A percentile compares a stretch with the other conserved stretches of the same genome.
These are phyloP conservation scores for Taenaris catops DNA, from an alignment of 2,888 invertebrate genomes.

Conservation along the genomic window DNA sequence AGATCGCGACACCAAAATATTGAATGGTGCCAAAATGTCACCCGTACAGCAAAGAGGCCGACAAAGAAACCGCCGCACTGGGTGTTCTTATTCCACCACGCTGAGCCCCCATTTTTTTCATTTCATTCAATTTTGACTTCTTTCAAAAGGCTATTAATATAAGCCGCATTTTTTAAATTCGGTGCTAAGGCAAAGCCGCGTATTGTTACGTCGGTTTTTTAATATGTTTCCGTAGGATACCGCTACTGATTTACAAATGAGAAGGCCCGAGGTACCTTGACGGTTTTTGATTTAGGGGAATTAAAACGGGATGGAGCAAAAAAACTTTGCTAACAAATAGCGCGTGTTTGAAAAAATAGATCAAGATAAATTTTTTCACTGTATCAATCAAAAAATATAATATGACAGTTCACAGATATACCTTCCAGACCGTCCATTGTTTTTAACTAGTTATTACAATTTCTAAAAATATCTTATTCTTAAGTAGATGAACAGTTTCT, in stretches of 20 bases:
- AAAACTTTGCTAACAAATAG: slow-evolving; percentile 64
- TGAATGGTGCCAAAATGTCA: slow-evolving; percentile 80
- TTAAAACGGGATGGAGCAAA: slow-evolving; percentile 74
- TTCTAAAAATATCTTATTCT: no score
- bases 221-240: slow-evolving; percentile 78
- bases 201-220: slow-evolving; percentile 70
- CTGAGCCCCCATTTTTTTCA: slow-evolving; percentile 74
- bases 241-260: slow-evolving; percentile 78
- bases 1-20: slow-evolving; percentile 74
- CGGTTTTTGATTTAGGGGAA: slow-evolving; percentile 68
- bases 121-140: slow-evolving; percentile 79
- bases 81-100: slow-evolving; percentile 70
- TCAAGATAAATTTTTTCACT: slow-evolving; percentile 68
- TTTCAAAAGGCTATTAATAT: slow-evolving; percentile 79
- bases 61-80: slow-evolving; percentile 71
- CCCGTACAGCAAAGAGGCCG: slow-evolving; percentile 68
- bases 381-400: slow-evolving; percentile 43
- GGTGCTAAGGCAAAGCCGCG: slow-evolving; percentile 66
- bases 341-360: slow-evolving; percentile 63
- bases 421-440: no score
- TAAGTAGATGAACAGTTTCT: no score
- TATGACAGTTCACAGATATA: no score
- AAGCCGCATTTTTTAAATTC: slow-evolving; percentile 75
- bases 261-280: slow-evolving; percentile 45
- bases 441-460: no score